Evolutionary conservation across 2,888 invertebrate species (phyloP), one percentile per base, ranked within the genome.

Genomic region (Drosophila paracracens): DNA sequence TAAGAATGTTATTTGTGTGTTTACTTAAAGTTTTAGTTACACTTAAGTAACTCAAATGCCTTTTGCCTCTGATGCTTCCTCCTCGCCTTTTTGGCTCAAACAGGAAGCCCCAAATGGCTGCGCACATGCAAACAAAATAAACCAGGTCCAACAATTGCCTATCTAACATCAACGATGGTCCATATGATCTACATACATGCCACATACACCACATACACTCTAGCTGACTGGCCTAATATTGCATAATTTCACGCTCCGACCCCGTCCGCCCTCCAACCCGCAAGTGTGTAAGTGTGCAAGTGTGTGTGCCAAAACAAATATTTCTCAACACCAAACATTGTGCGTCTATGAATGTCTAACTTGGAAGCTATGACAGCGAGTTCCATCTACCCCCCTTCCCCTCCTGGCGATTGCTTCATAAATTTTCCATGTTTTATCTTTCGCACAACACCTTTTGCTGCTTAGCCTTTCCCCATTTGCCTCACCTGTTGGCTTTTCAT

Each of bases 1-100:
- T 87, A 87, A 86, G 88, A 89, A 87, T 89, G 88, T 87, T 87
- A 89, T 87, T 89, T 87, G 87, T 89, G 88, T 89, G 88, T 89
- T 87, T 87, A 88, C 86, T 89, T 88, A 76, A 89, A 86, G 89
- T 86, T 89, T 86, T 89, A 87, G 85, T 87, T 86, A 89, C 85
- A 86, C 85, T 86, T 89, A 86, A 86, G 85, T 86, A 89, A 86
- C 89, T 86, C 88, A 80, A 87, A 83, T 76, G 84, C 81, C 80
- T 74, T 46, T 46, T 25, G 46, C 46, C 13, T 21, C 21, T 7
- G 46, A 21, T 46, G 46, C 46, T 18, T 50, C 46, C 46, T 46
- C 25, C 25, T 11, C 67, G 16, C n/a, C 51, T 51, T 46, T 46
- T 46, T 33, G 48, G 61, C 75, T 59, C 67, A 74, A 70, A 84